phyloP scores from a whole-genome alignment of 2,797 vertebrate species.

The Diplodus puntazzo region DNA sequence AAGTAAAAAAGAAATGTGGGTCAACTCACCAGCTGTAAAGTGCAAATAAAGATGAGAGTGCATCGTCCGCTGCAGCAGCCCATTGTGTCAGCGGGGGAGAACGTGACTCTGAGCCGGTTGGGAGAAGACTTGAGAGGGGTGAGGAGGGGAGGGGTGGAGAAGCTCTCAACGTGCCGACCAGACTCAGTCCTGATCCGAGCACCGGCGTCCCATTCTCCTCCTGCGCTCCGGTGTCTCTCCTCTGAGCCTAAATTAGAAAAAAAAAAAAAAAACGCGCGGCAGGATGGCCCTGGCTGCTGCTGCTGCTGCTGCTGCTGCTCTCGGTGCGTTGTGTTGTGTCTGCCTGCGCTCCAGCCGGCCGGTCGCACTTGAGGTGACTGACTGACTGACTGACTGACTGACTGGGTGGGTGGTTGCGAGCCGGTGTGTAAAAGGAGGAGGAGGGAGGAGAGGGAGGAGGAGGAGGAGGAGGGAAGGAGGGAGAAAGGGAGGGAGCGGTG shows the following conservation, averaged over 20 bases:
- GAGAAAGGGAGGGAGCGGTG: constrained; percentile 16
- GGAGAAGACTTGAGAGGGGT: constrained; percentile 28
- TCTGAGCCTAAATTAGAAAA: not conserved
- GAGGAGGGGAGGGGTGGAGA: not conserved
- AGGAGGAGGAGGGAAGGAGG: no score
- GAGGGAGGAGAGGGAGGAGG: no score
- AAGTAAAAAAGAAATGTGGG: not conserved
- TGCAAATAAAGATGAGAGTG: constrained; percentile 90
- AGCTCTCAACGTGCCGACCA: constrained; percentile 45
- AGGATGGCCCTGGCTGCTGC: not conserved
- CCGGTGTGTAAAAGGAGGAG: constrained; percentile 57
- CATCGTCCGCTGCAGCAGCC: constrained; percentile 93
- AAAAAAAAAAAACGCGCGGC: not conserved
- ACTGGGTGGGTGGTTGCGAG: constrained; percentile 54
- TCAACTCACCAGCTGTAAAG: constrained; percentile 92
- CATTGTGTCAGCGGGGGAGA: constrained; percentile 81
- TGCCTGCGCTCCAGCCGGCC: constrained; percentile 45
- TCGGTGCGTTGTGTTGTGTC: constrained; percentile 2
- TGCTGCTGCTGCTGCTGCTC: constrained; percentile 12
- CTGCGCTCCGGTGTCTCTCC: not conserved
- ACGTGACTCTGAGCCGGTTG: constrained; percentile 52
- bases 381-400: constrained; percentile 58
- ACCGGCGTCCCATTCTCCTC: constrained; percentile 69
- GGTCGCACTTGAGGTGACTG: constrained; percentile 70
- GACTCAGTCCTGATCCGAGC: constrained; percentile 64